Evolutionary conservation across 2,888 invertebrate species (phyloP), one percentile per base, ranked within the genome.

Genomic region (Pollenia labialis): DNA sequence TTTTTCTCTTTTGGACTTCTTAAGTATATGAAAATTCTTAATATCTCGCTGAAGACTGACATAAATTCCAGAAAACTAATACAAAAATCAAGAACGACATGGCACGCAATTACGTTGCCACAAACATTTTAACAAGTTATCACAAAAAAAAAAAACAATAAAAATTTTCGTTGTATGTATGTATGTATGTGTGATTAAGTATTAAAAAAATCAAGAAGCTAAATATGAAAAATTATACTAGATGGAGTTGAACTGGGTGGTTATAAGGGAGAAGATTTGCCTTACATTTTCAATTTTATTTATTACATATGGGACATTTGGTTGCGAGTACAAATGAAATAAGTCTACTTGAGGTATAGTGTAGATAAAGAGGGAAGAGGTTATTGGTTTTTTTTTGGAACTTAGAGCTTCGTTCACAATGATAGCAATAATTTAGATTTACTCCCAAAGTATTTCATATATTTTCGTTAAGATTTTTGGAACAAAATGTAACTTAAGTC

Each of bases 51-150:
- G 9, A 69, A 76, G 62, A 46, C 40, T 66, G 9, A 58, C 8
- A 44, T 40, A 71, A 64, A 64, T 79, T 69, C 56, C 18, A 23
- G 18, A 46, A 46, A 86, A 72, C 23, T 66, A 66, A 10, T 6
- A 32, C 32, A 32, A 14, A n/a, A 54, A 52, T 58, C n/a, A 52
- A n/a, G n/a, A 23, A 42, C 16, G 9, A 40, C 23, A 14, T 52
- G 56, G 80, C 81, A 81, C 83, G 81, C 83, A 81, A 87, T 81
- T 83, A 81, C 71, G 60, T 83, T 87, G 83, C 86, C 80, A 62
- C 80, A 81, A 60, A 80, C 80, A 66, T 76, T 83, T 81, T 83
- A 80, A 81, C 80, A 81, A 87, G 66, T 76, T 81, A 48, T 56
- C 56, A 18, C 50, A n/a, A 3, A 56, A 62, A 18, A 81, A 81